Base-by-base conservation (phyloP, 2,888 invertebrate species). In the Nomada lathburiana region DNA sequence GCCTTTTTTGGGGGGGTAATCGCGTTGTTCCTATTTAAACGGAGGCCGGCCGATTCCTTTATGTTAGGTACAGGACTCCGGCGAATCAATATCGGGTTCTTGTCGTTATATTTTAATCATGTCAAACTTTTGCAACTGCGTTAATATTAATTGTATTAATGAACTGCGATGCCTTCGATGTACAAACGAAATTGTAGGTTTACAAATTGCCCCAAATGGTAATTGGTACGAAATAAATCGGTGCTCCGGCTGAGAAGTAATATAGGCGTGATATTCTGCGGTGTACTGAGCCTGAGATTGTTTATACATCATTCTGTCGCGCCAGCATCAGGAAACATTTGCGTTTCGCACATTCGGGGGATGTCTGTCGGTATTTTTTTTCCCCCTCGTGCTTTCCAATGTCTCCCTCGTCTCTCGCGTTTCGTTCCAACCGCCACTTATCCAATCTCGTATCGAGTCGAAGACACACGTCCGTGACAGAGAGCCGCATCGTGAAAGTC, bases 301-400 rank as follows among this genome's bases (percentile, higher is more conserved):
- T 26, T 26, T 26, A 26, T 86, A 77, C 79, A 75, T 86, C 86
- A 80, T 76, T 74, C 86, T 76, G 83, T 86, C 85, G 71, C 29
- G 76, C 26, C 18, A 36, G 75, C 72, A 77, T 86, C 86, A 59
- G 60, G 69, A 70, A 76, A 75, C 74, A 80, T 80, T 80, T 68
- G 79, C 76, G 79, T 77, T 44, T 53, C 60, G 69, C 73, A 60
- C 18, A 42, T 53, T 70, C 65, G 75, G 74, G 74, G 67, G 44
- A 65, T 59, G 44, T 55, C 44, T 73, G 44, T 26, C 13, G 11
- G 20, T 52, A 16, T 50, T 60, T 62, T 65, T 62, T 52, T 26
- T 26, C 26, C 47, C 52, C 29, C 20, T 52, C 10, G 11, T 16
- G 18, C 23, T 18, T 44, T 20, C 20, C 69, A 7, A 26, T 44